Evolutionary conservation across 2,113 vertebrate species (phyloP), one percentile per base, ranked within the genome.

Genomic region (Bambusicola thoracicus): DNA sequence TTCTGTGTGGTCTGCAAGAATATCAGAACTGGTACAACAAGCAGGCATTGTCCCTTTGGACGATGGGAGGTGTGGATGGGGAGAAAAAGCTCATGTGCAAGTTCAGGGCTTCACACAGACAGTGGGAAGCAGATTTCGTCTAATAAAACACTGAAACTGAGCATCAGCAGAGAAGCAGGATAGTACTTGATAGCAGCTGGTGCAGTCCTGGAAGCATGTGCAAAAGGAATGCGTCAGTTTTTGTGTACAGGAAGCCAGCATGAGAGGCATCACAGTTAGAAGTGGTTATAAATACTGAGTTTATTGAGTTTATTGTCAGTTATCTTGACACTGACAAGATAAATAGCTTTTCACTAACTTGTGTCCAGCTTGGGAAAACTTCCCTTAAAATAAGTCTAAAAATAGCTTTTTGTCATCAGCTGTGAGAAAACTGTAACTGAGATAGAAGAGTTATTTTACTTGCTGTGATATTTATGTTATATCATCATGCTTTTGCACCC

Each of bases 1-100:
- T 95, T 70, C 80, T 89, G 51, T 82, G 83, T 29, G 46, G 34
- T 61, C 92, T 90, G 48, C 83, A 85, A 80, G 65, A 61, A 96
- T 96, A 88, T 74, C 59, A 80, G 75, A 94, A 89, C 16, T 38
- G 46, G 34, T 49, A 41, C 61, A 36, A 58, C 38, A 78, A 89
- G 34, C 41, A 92, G 38, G 36, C 78, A 18, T 62, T 61, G 43
- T 81, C 20, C 30, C 36, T 67, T 70, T 24, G 36, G 44, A 58
- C 18, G 10, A n/a, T 32, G 40, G 78, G 88, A 93, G 48, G 41
- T 80, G 38, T 80, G 75, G 81, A 36, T 15, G 63, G 22, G 78
- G n/a, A 78, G 32, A 69, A 76, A 55, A 24, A 66, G 19, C 36
- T 73, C 77, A 40, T 41, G n/a, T 43, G 84, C 61, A 81, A 34